Evolutionary conservation across 1,140 invertebrate species (phyloP), one percentile per base, ranked within the genome.

Genomic region (Plectrocnemia conspersa): DNA sequence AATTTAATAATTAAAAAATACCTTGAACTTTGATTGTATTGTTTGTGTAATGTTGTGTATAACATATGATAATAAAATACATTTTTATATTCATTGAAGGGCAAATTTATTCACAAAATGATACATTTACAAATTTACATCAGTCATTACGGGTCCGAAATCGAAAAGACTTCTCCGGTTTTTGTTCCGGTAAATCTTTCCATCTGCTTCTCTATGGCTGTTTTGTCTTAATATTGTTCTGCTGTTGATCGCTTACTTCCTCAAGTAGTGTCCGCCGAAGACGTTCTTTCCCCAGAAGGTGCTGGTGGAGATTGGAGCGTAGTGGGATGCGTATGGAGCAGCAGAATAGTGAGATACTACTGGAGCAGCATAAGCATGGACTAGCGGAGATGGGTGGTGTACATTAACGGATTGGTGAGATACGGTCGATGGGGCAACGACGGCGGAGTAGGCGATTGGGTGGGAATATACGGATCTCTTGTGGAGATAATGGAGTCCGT

Each of bases 361-460:
- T 50, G 49, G 55, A 18, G 52, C 32, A 33, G 58, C 52, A 41
- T 56, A 61, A 19, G 52, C 40, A 38, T 50, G 47, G 1, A 54
- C 49, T 9, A 55, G 22, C 7, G 48, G 47, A 19, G 54, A 27
- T 2, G 59, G 45, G 10, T 47, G 52, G 40, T 61, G 59, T 3
- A 61, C 23, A 45, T 61, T 55, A 24, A 61, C 59, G 15, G 59
- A 61, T 53, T 61, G 59, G 32, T 61, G 59, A 22, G 59, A 61
- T 15, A 61, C 59, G 15, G 59, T 55, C 0, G 54, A 45, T 5
- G 59, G 59, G 38, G 55, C 55, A 2, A 58, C 55, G 4, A 54
- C 16, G 5, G 72, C 63, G 10, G 74, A 65, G 65, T 76, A 75
- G 24, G 69, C 65, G 45, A 70, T 52, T 24, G 70, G 70, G 50